Conservation (phyloP, 2,113 vertebrate species). For the Elephas maximus region DNA sequence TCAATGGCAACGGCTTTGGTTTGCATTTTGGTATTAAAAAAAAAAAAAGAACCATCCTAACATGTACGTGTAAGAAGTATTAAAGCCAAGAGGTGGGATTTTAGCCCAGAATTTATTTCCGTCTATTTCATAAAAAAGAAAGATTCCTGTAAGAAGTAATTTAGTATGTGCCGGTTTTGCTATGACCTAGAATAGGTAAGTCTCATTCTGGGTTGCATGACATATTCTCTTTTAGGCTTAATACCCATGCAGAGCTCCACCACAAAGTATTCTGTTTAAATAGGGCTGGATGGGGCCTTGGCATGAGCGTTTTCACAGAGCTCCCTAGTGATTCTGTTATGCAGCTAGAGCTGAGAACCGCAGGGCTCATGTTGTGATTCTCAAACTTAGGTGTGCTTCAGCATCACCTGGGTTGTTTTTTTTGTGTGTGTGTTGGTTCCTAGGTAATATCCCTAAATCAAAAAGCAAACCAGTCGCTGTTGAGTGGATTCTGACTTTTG, state of each 20-base stretch:
- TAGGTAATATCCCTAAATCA: background rate
- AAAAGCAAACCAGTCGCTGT: too few relatives aligned
- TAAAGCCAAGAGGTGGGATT: background rate
- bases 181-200: background rate
- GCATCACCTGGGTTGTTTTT: background rate
- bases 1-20: too few relatives aligned
- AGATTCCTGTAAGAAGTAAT: background rate
- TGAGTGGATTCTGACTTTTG: too few relatives aligned
- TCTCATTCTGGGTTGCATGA: fast-evolving
- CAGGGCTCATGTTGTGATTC: background rate
- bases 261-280: background rate
- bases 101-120: background rate
- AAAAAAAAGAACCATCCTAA: background rate
- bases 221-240: background rate
- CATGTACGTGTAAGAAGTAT: background rate
- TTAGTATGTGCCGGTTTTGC: background rate
- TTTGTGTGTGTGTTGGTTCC: background rate
- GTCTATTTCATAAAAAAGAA: background rate
- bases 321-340: background rate
- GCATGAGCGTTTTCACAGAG: background rate
- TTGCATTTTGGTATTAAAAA: too few relatives aligned
- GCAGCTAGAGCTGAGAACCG: background rate
- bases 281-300: background rate
- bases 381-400: background rate
- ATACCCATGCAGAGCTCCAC: fast-evolving